A percentile compares a stretch with the other conserved stretches of the same genome.
These are phyloP conservation scores for Riptortus pedestris DNA, from an alignment of 1,140 invertebrate genomes.

Conservation along the genomic window DNA sequence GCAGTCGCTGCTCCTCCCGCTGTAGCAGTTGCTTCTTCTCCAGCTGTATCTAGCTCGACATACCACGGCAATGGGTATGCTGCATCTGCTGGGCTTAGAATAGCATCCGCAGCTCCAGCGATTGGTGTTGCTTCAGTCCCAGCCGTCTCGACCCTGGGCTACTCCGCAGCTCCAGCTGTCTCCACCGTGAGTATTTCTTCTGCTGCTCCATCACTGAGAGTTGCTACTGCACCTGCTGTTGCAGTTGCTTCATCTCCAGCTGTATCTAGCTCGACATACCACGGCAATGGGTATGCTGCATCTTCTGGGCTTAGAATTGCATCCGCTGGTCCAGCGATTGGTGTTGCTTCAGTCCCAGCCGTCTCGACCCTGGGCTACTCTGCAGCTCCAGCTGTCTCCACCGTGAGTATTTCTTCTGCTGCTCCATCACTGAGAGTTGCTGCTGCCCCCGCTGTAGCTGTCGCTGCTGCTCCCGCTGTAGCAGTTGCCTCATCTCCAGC, in stretches of 20 bases:
- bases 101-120: slow-evolving; percentile 21
- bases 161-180: background rate
- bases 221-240: slow-evolving; percentile 13
- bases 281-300: slow-evolving; percentile 15
- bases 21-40: slow-evolving; percentile 20
- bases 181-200: slow-evolving; percentile 3
- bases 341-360: slow-evolving; percentile 21
- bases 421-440: slow-evolving; percentile 9
- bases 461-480: slow-evolving; percentile 16
- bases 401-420: slow-evolving; percentile 5
- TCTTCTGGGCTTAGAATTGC: slow-evolving; percentile 15
- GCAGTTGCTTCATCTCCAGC: slow-evolving; percentile 18
- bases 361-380: background rate
- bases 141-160: slow-evolving; percentile 1
- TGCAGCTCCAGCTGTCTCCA: background rate
- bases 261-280: slow-evolving; percentile 9
- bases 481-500: background rate
- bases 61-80: slow-evolving; percentile 18
- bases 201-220: slow-evolving; percentile 9
- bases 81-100: slow-evolving; percentile 9
- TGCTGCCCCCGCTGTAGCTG: slow-evolving; percentile 19
- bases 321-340: slow-evolving; percentile 14
- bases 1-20: slow-evolving; percentile 2
- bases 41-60: background rate
- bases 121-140: slow-evolving; percentile 4